A percentile compares a stretch with the other conserved stretches of the same genome.
phyloP scores from a whole-genome alignment of 2,113 vertebrate genomes.

The Lutjanus erythropterus region DNA sequence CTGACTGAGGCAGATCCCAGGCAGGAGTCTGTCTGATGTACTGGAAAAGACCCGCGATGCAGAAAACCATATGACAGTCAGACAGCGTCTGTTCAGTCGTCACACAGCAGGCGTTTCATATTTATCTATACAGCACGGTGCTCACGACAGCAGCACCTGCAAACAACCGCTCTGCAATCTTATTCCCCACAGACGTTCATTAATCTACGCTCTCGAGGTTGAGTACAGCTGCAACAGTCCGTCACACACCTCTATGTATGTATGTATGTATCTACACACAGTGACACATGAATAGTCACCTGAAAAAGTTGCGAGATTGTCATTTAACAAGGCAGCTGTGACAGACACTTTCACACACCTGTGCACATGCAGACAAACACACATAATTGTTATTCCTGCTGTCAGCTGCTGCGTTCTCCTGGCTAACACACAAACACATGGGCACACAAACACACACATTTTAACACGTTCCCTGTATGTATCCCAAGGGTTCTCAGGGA shows the following conservation, averaged over 20 bases:
- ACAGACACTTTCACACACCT: conserved; percentile 23
- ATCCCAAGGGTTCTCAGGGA: conserved; percentile 17
- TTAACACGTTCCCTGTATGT: not conserved
- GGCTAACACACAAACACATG: not conserved
- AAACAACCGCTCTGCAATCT: not conserved
- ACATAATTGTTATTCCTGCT: not conserved
- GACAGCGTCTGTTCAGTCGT: not conserved
- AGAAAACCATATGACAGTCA: not conserved
- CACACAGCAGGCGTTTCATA: not conserved
- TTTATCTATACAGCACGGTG: not conserved
- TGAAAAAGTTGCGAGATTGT: conserved; percentile 17
- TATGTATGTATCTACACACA: too few species aligned
- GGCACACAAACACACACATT: not conserved
- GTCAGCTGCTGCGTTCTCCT: not conserved
- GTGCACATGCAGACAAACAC: conserved; percentile 19
- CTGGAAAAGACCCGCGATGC: not conserved
- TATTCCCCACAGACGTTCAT: not conserved
- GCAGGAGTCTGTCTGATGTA: not conserved
- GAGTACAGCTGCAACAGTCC: not conserved
- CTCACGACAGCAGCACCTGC: conserved; percentile 5
- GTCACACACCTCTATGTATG: too few species aligned
- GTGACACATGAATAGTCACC: too few species aligned
- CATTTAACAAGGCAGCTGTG: conserved; percentile 32
- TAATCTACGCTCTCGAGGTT: not conserved
- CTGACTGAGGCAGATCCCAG: not conserved